Percentiles rank a stretch among this genome's conserved stretches.
Conservation (phyloP, 2,888 invertebrate species). For the Hyalella azteca region DNA sequence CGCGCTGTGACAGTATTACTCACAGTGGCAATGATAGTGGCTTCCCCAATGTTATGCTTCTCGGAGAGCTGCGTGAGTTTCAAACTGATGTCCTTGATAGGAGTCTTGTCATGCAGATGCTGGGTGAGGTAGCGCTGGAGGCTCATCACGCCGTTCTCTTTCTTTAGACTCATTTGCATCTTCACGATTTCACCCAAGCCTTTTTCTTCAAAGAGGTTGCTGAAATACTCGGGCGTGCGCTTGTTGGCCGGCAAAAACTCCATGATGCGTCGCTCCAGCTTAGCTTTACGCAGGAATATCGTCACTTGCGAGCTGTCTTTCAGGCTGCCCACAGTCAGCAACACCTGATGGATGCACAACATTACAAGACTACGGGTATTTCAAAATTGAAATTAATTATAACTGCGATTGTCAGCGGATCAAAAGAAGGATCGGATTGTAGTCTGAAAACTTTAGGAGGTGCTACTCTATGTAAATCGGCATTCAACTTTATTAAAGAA, state of each 20-base stretch:
- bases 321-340: constrained; percentile 66
- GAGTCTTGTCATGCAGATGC: constrained; percentile 84
- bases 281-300: constrained; percentile 85
- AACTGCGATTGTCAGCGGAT: too few species aligned
- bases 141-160: constrained; percentile 66
- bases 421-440: too few species aligned
- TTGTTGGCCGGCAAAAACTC: constrained; percentile 95
- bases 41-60: constrained; percentile 84
- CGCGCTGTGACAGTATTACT: constrained; percentile 63
- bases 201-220: constrained; percentile 73
- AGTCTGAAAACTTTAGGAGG: too few species aligned
- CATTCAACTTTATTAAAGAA: too few species aligned
- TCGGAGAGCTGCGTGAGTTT: constrained; percentile 85
- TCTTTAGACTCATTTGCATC: constrained; percentile 66
- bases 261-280: constrained; percentile 78
- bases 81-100: constrained; percentile 82
- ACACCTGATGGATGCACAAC: too few species aligned
- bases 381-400: too few species aligned
- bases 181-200: constrained; percentile 78
- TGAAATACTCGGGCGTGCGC: constrained; percentile 85
- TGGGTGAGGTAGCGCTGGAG: constrained; percentile 77
- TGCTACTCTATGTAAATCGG: too few species aligned
- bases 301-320: constrained; percentile 84
- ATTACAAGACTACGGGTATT: too few species aligned
- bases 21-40: constrained; percentile 86